phyloP scores from a whole-genome alignment of 2,888 invertebrate genomes.

The Stenodera caucasica region DNA sequence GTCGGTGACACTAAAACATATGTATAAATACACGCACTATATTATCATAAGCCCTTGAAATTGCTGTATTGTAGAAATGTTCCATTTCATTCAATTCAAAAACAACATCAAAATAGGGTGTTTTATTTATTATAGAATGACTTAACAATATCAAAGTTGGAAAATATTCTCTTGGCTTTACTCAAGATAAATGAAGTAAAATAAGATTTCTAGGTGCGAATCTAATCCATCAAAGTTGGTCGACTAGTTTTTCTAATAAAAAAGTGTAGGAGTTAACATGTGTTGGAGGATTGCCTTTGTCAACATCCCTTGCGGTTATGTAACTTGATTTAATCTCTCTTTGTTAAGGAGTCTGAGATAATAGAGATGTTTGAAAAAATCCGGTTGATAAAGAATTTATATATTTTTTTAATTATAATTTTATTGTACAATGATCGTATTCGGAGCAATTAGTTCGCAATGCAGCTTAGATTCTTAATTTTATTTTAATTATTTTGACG shows the following conservation, averaged over 20 bases:
- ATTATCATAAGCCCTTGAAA: background rate
- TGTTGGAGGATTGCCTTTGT: background rate
- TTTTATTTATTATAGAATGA: background rate
- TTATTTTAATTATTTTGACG: slow-evolving; percentile 1
- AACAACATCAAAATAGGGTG: background rate
- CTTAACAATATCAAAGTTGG: background rate
- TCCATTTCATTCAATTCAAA: slow-evolving; percentile 2
- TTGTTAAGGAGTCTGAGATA: background rate
- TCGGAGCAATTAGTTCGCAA: background rate
- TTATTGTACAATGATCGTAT: background rate
- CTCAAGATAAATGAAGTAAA: slow-evolving; percentile 2
- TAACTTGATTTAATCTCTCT: background rate
- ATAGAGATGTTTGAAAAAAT: background rate
- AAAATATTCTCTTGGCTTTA: background rate
- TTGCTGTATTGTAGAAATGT: background rate
- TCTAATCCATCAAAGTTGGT: slow-evolving; percentile 6
- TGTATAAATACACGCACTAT: slow-evolving; percentile 3
- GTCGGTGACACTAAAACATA: background rate
- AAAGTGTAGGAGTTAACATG: background rate
- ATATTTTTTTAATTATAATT: background rate
- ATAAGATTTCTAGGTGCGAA: background rate
- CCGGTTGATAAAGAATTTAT: background rate
- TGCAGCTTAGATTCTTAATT: background rate
- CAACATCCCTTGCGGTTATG: background rate
- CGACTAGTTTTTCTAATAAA: background rate